These are phyloP conservation scores for Oscarella lobularis DNA, from an alignment of 37 sponge, comb jelly and placozoan genomes.

Conservation along the genomic window DNA sequence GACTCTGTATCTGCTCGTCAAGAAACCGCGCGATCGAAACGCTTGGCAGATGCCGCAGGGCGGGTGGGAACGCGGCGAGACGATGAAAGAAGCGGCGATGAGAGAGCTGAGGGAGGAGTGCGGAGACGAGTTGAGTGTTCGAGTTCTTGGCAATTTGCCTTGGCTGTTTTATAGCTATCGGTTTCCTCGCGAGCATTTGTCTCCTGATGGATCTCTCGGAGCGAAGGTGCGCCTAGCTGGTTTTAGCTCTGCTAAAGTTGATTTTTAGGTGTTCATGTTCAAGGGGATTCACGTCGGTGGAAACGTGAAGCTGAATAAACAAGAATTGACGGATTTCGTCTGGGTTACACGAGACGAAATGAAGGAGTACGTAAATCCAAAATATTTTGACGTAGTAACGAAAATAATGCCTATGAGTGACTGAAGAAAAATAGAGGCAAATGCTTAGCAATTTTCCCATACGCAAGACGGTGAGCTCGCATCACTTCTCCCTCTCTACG, in stretches of 20 bases:
- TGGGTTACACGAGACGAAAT: slow-evolving; percentile 78
- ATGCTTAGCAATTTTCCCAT: too few relatives aligned
- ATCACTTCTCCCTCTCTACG: too few relatives aligned
- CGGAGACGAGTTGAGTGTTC: slow-evolving; percentile 24
- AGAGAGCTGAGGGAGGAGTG: slow-evolving; percentile 44
- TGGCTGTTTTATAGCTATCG: slow-evolving; percentile 21
- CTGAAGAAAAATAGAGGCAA: too few relatives aligned
- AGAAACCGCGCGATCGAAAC: slow-evolving; percentile 23
- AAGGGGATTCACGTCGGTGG: slow-evolving; percentile 32
- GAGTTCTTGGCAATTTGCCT: slow-evolving; percentile 30
- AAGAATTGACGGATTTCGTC: slow-evolving; percentile 27
- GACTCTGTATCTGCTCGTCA: slow-evolving; percentile 64
- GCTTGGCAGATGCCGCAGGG: slow-evolving; percentile 73
- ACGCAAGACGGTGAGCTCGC: too few relatives aligned
- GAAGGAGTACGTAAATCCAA: slow-evolving; percentile 30
- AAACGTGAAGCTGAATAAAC: slow-evolving; percentile 15
- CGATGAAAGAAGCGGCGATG: slow-evolving; percentile 47
- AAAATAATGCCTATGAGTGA: too few relatives aligned
- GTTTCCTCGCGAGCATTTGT: slow-evolving; percentile 1
- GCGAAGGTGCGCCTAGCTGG: slow-evolving; percentile 8
- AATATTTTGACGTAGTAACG: slow-evolving; percentile 30
- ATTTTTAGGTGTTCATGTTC: slow-evolving; percentile 59
- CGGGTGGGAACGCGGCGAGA: slow-evolving; percentile 28
- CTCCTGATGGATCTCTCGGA: slow-evolving; percentile 1
- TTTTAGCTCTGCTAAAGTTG: not conserved